These are phyloP conservation scores for Pluvialis apricaria DNA, from an alignment of 2,113 vertebrate genomes.

Conservation along the genomic window DNA sequence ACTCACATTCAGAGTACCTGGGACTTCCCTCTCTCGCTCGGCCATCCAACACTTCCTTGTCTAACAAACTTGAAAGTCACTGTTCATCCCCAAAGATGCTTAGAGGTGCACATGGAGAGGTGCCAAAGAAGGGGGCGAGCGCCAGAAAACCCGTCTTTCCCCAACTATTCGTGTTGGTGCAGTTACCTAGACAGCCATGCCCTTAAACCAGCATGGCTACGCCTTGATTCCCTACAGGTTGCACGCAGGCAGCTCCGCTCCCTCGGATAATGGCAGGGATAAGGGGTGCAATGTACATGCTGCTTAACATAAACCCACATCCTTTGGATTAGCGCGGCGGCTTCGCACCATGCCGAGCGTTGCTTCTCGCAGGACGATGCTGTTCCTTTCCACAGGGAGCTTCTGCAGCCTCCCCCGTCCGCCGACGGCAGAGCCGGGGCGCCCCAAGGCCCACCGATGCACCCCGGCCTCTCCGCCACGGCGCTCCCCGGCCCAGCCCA, in stretches of 20 bases:
- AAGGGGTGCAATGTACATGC: background rate
- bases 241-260: background rate
- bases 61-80: background rate
- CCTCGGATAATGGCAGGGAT: background rate
- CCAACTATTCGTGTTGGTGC: background rate
- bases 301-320: background rate
- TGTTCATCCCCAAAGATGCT: background rate
- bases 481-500: background rate
- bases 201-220: background rate
- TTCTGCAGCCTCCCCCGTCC: background rate
- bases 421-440: background rate
- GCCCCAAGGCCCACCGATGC: rapidly evolving
- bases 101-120: too few relatives aligned
- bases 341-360: rapidly evolving
- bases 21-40: background rate
- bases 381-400: background rate
- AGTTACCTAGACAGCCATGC: background rate
- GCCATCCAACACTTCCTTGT: background rate
- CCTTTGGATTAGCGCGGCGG: rapidly evolving
- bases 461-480: background rate
- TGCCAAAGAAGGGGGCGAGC: rapidly evolving
- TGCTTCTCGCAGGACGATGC: rapidly evolving
- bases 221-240: background rate
- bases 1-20: background rate
- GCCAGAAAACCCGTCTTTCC: background rate